Percentiles rank a stretch among this genome's conserved stretches.
These are phyloP conservation scores for Therioaphis trifolii DNA, from an alignment of 2,888 invertebrate genomes.

Conservation along the genomic window DNA sequence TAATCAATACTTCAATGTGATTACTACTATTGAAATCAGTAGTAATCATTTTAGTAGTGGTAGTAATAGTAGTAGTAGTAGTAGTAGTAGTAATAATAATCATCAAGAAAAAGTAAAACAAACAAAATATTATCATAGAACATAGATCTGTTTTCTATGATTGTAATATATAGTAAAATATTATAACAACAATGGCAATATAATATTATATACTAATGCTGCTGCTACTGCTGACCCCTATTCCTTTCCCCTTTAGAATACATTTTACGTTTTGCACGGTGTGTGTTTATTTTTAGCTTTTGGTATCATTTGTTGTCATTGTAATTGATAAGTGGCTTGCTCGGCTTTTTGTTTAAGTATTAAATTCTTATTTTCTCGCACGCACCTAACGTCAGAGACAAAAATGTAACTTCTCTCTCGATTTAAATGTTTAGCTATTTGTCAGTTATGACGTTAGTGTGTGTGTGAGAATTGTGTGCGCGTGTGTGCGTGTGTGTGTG, in stretches of 20 bases:
- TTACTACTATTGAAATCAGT: conserved; percentile 10
- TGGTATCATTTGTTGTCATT: conserved; percentile 26
- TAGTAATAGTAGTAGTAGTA: conserved; percentile 29
- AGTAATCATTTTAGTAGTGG: conserved; percentile 9
- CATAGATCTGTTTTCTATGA: conserved; percentile 14
- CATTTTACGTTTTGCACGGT: conserved; percentile 39
- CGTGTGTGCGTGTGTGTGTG: conserved; percentile 21
- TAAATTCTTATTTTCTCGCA: conserved; percentile 20
- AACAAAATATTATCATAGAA: conserved; percentile 26
- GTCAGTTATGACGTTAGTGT: not conserved
- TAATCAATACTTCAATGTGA: not conserved
- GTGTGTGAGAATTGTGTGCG: conserved; percentile 30
- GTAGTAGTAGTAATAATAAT: conserved; percentile 2
- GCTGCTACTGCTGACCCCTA: conserved; percentile 47
- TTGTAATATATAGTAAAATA: conserved; percentile 23
- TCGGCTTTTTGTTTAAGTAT: conserved; percentile 40
- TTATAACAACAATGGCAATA: conserved; percentile 26
- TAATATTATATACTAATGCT: conserved; percentile 48
- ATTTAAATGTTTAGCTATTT: not conserved
- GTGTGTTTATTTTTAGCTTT: conserved; percentile 37
- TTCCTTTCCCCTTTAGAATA: not conserved
- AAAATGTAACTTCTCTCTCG: not conserved
- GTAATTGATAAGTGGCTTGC: conserved; percentile 45
- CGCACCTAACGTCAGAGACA: conserved; percentile 43
- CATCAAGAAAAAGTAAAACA: conserved; percentile 12